Conservation (phyloP, 2,888 invertebrate species). For the Acronicta leporina region DNA sequence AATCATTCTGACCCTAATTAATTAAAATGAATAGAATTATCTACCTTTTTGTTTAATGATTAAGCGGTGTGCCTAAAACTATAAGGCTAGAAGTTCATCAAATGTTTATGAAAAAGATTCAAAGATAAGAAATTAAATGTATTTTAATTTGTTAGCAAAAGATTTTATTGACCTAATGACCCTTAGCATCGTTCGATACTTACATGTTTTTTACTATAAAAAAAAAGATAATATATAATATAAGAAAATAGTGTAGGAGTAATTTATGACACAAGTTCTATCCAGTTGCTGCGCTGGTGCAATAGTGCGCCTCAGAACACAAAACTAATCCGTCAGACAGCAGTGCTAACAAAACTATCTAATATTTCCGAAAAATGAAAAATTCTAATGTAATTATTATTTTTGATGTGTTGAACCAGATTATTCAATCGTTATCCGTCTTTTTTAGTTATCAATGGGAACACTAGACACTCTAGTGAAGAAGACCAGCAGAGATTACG, state of each 20-base stretch:
- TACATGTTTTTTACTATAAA: not conserved
- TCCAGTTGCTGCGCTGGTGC: too few species aligned
- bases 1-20: slow-evolving; percentile 7
- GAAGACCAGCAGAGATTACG: slow-evolving; percentile 65
- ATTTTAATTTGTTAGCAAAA: not conserved
- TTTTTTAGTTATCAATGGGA: slow-evolving; percentile 89
- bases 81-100: not conserved
- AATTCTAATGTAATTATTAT: too few species aligned
- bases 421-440: not conserved
- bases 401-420: not conserved
- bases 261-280: too few species aligned
- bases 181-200: not conserved
- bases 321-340: too few species aligned
- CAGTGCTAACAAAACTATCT: too few species aligned
- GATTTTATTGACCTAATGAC: not conserved
- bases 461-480: slow-evolving; percentile 89
- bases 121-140: not conserved
- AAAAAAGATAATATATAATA: too few species aligned
- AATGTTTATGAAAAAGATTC: not conserved
- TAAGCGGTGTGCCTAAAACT: not conserved
- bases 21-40: not conserved
- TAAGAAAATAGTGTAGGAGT: too few species aligned
- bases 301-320: too few species aligned
- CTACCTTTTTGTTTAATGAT: not conserved
- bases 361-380: too few species aligned